phyloP scores from a whole-genome alignment of 1,140 invertebrate genomes.

The Drosophila simulans region DNA sequence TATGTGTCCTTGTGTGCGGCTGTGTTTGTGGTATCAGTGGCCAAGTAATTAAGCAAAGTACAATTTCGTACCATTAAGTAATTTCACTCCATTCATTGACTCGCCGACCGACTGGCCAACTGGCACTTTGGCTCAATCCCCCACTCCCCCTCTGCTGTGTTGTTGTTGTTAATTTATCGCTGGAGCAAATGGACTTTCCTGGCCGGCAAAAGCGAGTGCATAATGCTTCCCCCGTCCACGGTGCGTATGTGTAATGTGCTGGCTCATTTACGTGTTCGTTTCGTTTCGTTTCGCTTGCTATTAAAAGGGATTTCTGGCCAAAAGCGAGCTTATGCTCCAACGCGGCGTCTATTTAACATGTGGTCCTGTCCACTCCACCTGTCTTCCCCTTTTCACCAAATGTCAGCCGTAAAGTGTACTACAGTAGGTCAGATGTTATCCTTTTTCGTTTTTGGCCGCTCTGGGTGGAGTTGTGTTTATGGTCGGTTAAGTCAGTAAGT shows the following conservation, averaged over 20 bases:
- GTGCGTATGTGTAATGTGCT: constrained; percentile 68
- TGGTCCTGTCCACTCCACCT: constrained; percentile 21
- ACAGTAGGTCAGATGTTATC: constrained; percentile 54
- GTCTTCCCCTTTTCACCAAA: constrained; percentile 27
- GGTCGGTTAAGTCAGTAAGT: constrained; percentile 60
- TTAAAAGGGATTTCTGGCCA: constrained; percentile 67
- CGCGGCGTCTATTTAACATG: constrained; percentile 52
- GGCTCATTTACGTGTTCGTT: constrained; percentile 61
- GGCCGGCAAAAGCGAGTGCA: constrained; percentile 39
- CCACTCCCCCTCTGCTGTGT: not conserved
- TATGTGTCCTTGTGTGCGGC: not conserved
- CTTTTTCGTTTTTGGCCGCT: constrained; percentile 16
- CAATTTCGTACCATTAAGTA: constrained; percentile 83
- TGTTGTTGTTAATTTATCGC: constrained; percentile 71
- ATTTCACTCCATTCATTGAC: constrained; percentile 81
- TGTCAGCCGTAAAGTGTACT: constrained; percentile 55
- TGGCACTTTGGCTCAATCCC: constrained; percentile 41
- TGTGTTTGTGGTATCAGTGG: constrained; percentile 60
- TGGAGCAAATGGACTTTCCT: constrained; percentile 66
- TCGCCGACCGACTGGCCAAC: constrained; percentile 46
- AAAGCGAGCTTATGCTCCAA: constrained; percentile 44
- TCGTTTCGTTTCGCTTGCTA: constrained; percentile 60
- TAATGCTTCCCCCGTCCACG: constrained; percentile 19
- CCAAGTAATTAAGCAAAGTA: constrained; percentile 84
- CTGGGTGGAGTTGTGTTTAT: constrained; percentile 42